Base-by-base conservation (phyloP, 1,140 invertebrate genomes). In the Cyrtorhinus lividipennis region DNA sequence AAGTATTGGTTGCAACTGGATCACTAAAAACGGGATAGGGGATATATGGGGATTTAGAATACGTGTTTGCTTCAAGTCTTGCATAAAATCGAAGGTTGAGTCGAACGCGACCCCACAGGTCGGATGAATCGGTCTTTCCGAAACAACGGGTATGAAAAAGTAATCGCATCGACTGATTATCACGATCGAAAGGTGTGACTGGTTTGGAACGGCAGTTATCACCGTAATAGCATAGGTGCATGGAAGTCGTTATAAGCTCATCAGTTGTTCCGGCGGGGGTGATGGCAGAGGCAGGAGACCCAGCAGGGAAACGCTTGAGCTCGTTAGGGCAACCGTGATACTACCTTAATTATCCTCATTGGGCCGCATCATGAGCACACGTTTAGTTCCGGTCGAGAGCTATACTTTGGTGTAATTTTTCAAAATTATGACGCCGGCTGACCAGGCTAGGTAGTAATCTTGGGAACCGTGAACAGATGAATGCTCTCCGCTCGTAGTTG, bases 381-480 rank as follows among this genome's bases (percentile, higher is more conserved):
- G 58, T 59, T 59, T 59, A 59, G 58, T 59, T 59, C 58, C 58
- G 58, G 58, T 27, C 26, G 25, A 25, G 25, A 59, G 26, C 58
- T 59, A 30, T 59, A 59, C 58, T 59, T 59, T 59, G 26, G 58
- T 30, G 58, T 30, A 59, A 59, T 59, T 30, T 59, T 59, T 59
- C 58, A 59, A 24, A 59, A 59, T 59, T 59, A 59, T 59, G 58
- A 59, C 25, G 23, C 20, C 20, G 56, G 56, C 18, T n/a, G 58
- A 59, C 27, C 22, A 20, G 48, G 10, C 3, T 53, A 5, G 48
- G 48, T 15, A 53, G 48, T 38, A 38, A 38, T 38, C 30, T 38
- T 38, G 30, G 30, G 30, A 38, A 38, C 30, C 5, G 30, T 5
- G 30, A 15, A 38, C 30, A n/a, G n/a, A n/a, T n/a, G n/a, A n/a